phyloP scores from a whole-genome alignment of 1,140 invertebrate genomes.

The Nymphalis io region DNA sequence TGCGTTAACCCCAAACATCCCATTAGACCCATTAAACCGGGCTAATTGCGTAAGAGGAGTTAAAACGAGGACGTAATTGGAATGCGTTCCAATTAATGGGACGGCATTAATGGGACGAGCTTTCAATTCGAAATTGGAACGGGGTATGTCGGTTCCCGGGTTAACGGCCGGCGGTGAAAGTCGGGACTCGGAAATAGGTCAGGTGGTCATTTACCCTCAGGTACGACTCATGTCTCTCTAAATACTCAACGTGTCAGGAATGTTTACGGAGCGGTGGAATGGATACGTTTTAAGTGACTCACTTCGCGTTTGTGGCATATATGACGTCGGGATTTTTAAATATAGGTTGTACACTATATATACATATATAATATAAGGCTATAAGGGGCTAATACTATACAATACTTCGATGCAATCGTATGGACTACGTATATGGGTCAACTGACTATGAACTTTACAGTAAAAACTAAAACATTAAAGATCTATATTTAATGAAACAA shows the following conservation, averaged over 20 bases:
- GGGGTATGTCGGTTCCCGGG: conserved; percentile 66
- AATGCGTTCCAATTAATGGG: conserved; percentile 74
- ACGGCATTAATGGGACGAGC: conserved; percentile 38
- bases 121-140: conserved; percentile 60
- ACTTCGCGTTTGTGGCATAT: conserved; percentile 3
- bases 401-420: no score
- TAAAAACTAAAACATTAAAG: no score
- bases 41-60: conserved; percentile 71
- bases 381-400: background rate
- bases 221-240: conserved; percentile 35
- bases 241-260: conserved; percentile 29
- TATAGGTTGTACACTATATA: background rate
- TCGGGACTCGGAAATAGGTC: conserved; percentile 67
- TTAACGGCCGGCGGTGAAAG: conserved; percentile 74
- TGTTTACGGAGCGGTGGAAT: conserved; percentile 35
- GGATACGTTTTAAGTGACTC: conserved; percentile 26
- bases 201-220: conserved; percentile 72
- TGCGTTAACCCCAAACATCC: conserved; percentile 23
- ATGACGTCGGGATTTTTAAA: conserved; percentile 8
- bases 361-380: background rate
- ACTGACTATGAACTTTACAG: no score
- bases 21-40: conserved; percentile 28
- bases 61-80: conserved; percentile 75
- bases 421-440: no score
- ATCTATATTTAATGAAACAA: no score